These are phyloP conservation scores for Chymomyza caudatula DNA, from an alignment of 2,888 invertebrate species.

Conservation along the genomic window DNA sequence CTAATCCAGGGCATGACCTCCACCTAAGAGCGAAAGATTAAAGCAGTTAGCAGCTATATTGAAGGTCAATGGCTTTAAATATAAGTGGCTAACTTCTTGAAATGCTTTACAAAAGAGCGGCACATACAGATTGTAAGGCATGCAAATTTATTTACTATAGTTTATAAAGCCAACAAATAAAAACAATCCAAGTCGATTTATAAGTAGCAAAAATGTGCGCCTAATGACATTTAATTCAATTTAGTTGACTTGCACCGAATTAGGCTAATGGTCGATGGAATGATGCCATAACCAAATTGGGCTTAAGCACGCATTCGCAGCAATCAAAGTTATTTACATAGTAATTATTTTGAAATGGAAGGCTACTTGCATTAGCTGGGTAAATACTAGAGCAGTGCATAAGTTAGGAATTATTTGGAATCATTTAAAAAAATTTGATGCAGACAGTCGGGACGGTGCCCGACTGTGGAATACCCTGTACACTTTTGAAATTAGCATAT, in stretches of 20 bases:
- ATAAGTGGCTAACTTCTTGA: slow-evolving; percentile 1
- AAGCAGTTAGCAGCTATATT: background rate
- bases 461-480: background rate
- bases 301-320: background rate
- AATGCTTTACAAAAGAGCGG: slow-evolving; percentile 4
- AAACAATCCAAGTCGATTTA: background rate
- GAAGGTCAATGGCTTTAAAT: background rate
- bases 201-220: slow-evolving; percentile 3
- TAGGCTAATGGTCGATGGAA: background rate
- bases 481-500: no score
- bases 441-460: background rate
- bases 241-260: background rate
- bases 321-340: background rate
- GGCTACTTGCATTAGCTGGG: background rate
- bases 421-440: background rate
- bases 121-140: slow-evolving; percentile 15
- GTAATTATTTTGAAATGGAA: background rate
- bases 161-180: background rate
- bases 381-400: background rate
- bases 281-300: background rate
- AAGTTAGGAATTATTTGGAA: background rate
- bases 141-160: slow-evolving; percentile 45
- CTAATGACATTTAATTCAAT: slow-evolving; percentile 12
- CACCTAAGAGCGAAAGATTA: slow-evolving; percentile 81
- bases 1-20: slow-evolving; percentile 97